phyloP scores from a whole-genome alignment of 2,113 vertebrate species.

The Lipophrys pholis region DNA sequence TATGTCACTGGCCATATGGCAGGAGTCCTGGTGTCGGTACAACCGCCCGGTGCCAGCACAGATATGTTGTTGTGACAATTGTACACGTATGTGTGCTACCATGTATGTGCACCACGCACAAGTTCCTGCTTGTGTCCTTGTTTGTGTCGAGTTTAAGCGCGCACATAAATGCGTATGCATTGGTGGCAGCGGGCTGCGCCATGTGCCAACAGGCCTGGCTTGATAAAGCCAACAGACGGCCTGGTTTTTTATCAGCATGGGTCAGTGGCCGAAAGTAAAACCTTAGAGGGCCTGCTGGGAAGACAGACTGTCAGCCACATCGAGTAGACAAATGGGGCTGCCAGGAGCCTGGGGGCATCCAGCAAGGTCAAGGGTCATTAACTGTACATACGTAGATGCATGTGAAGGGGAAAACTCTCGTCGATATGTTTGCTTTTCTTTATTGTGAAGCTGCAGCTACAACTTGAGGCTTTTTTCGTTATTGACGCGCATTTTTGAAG shows the following conservation, averaged over 20 bases:
- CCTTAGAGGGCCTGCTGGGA: slow-evolving; percentile 73
- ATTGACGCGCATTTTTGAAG: too few relatives aligned
- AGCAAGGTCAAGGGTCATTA: slow-evolving; percentile 62
- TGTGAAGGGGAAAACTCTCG: background rate
- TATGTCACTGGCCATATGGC: slow-evolving; percentile 77
- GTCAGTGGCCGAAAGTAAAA: slow-evolving; percentile 68
- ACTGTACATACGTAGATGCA: slow-evolving; percentile 9
- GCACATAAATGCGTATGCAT: slow-evolving; percentile 12
- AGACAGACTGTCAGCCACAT: slow-evolving; percentile 73
- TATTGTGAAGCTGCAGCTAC: too few relatives aligned
- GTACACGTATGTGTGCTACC: slow-evolving; percentile 3
- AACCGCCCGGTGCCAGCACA: slow-evolving; percentile 55
- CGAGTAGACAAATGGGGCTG: slow-evolving; percentile 65
- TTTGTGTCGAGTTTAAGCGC: slow-evolving; percentile 27
- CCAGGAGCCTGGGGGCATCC: slow-evolving; percentile 38
- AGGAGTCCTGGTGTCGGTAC: slow-evolving; percentile 59
- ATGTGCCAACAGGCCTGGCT: slow-evolving; percentile 63
- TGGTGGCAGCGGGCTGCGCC: slow-evolving; percentile 20
- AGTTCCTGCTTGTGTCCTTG: slow-evolving; percentile 3
- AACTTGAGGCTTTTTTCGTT: too few relatives aligned
- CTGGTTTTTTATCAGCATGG: slow-evolving; percentile 59
- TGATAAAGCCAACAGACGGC: slow-evolving; percentile 67
- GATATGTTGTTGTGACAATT: slow-evolving; percentile 35
- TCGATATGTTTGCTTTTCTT: too few relatives aligned
- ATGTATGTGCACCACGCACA: background rate